phyloP scores from a whole-genome alignment of 2,113 vertebrate species.

The Pterocles gutturalis region DNA sequence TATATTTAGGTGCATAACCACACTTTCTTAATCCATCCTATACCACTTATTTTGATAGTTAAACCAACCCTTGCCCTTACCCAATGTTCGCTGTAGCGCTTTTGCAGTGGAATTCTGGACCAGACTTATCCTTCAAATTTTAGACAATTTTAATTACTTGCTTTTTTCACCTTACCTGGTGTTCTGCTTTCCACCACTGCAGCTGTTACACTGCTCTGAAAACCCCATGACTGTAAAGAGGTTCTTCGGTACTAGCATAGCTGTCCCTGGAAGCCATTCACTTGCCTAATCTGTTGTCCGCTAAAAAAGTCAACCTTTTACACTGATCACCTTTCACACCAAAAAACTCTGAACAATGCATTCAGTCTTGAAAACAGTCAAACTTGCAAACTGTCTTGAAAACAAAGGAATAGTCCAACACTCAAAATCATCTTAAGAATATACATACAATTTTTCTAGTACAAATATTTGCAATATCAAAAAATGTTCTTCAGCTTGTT shows the following conservation, averaged over 20 bases:
- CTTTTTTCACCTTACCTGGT: background rate
- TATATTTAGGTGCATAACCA: background rate
- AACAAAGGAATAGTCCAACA: background rate
- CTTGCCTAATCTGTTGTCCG: background rate
- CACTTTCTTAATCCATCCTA: background rate
- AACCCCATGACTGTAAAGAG: fast-evolving
- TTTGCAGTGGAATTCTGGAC: background rate
- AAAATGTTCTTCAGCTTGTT: background rate
- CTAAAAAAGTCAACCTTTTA: background rate
- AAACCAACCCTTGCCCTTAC: background rate
- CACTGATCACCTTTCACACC: background rate
- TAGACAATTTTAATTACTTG: background rate
- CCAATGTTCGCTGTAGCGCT: background rate
- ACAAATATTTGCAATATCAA: background rate
- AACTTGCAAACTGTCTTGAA: background rate
- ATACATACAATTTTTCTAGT: background rate
- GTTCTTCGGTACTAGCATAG: background rate
- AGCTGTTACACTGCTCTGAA: background rate
- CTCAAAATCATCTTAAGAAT: background rate
- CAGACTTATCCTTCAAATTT: background rate
- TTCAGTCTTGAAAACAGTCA: background rate
- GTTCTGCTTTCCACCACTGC: background rate
- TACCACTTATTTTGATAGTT: background rate
- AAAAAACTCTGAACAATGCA: background rate
- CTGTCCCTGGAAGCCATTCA: background rate